Conservation (phyloP, 2,888 invertebrate species). For the Oeneis ivallda region DNA sequence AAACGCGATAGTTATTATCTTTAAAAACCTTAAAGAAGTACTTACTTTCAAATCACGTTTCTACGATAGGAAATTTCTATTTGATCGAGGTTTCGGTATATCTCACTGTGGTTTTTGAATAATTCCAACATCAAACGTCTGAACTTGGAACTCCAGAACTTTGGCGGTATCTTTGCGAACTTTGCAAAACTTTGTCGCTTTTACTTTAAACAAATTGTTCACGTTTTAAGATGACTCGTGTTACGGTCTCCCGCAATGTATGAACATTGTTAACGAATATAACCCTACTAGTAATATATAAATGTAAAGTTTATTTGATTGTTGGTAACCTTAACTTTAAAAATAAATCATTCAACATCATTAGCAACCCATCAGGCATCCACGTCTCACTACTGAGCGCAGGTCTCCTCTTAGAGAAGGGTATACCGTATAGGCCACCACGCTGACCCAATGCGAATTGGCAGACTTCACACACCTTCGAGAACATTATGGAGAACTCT, state of each 20-base stretch:
- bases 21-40: too few species aligned
- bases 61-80: not conserved
- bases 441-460: too few species aligned
- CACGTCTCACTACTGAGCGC: too few species aligned
- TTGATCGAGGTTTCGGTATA: not conserved
- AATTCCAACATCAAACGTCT: constrained; percentile 21
- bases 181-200: constrained; percentile 12
- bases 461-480: too few species aligned
- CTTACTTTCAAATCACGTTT: too few species aligned
- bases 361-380: too few species aligned
- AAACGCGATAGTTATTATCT: not conserved
- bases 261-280: not conserved
- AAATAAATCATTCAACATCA: too few species aligned
- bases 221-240: constrained; percentile 3
- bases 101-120: constrained; percentile 16
- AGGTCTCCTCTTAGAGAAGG: too few species aligned
- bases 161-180: constrained; percentile 12
- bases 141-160: constrained; percentile 13
- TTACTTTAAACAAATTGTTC: constrained; percentile 9
- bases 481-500: too few species aligned
- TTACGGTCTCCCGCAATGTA: not conserved
- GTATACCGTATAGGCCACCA: too few species aligned
- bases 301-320: too few species aligned
- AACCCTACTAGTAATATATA: not conserved
- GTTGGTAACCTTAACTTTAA: too few species aligned